Conservation (phyloP, 2,113 vertebrate genomes). For the Peromyscus californicus region DNA sequence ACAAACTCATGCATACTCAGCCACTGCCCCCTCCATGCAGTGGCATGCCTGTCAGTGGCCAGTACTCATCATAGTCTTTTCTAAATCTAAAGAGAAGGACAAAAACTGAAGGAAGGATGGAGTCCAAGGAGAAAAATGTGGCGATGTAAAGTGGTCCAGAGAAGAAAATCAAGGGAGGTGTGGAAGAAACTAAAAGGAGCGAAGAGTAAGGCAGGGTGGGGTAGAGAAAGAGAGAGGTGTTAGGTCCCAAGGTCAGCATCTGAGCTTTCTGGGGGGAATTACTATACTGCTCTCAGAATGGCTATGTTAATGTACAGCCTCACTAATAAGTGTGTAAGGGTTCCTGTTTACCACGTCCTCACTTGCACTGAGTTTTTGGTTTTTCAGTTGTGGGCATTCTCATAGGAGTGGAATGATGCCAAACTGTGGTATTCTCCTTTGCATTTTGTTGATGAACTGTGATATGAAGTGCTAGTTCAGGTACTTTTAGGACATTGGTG, state of each 20-base stretch:
- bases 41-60: fast-evolving
- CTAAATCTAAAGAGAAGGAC: not conserved
- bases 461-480: no score
- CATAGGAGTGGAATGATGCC: not conserved
- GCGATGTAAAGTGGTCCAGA: not conserved
- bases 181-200: not conserved
- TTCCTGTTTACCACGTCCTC: not conserved
- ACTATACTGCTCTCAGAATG: not conserved
- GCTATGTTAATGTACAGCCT: no score
- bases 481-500: not conserved
- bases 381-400: not conserved
- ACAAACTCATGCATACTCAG: fast-evolving
- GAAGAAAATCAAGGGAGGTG: not conserved
- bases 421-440: not conserved
- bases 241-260: fast-evolving
- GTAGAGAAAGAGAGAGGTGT: not conserved
- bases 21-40: no score
- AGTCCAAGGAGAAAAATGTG: not conserved
- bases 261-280: not conserved
- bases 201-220: not conserved
- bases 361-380: no score
- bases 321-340: not conserved
- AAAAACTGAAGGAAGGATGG: not conserved
- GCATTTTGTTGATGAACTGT: not conserved
- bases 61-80: not conserved